Conservation (phyloP, 2,888 invertebrate genomes). For the Caenorhabditis afra region DNA sequence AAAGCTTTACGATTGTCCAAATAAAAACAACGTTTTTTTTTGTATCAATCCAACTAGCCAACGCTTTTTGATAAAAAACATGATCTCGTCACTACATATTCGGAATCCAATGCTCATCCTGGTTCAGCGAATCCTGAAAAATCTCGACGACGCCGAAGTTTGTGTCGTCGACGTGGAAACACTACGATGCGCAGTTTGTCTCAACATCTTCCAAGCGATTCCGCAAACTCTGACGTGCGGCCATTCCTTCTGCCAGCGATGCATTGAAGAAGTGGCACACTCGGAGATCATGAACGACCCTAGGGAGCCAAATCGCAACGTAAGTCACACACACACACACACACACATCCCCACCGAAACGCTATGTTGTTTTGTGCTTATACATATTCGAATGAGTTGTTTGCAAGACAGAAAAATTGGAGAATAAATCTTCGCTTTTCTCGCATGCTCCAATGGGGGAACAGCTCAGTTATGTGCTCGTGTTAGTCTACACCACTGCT, state of each 20-base stretch:
- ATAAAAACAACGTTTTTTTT: too few species aligned
- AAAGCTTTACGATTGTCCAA: too few species aligned
- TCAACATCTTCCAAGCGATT: slow-evolving; percentile 43
- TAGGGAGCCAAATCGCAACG: slow-evolving; percentile 13
- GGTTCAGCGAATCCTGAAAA: slow-evolving; percentile 31
- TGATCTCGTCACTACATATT: too few species aligned
- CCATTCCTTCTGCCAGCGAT: slow-evolving; percentile 52
- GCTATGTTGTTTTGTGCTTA: not conserved
- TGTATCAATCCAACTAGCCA: too few species aligned
- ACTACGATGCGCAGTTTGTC: slow-evolving; percentile 47
- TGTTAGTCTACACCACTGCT: slow-evolving; percentile 18
- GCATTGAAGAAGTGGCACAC: slow-evolving; percentile 46
- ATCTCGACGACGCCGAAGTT: slow-evolving; percentile 34
- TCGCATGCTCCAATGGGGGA: slow-evolving; percentile 2
- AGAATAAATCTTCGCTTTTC: not conserved
- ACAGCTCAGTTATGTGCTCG: slow-evolving; percentile 19
- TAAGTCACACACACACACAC: slow-evolving; percentile 41
- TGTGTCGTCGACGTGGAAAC: slow-evolving; percentile 46
- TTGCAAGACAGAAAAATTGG: not conserved
- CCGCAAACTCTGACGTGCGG: slow-evolving; percentile 51
- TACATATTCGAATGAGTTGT: not conserved
- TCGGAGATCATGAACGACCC: slow-evolving; percentile 24
- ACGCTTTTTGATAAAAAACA: too few species aligned
- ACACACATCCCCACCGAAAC: not conserved
- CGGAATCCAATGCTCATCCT: too few species aligned